phyloP scores from a whole-genome alignment of 2,888 invertebrate species.

The Hemicrepidius hirtus region DNA sequence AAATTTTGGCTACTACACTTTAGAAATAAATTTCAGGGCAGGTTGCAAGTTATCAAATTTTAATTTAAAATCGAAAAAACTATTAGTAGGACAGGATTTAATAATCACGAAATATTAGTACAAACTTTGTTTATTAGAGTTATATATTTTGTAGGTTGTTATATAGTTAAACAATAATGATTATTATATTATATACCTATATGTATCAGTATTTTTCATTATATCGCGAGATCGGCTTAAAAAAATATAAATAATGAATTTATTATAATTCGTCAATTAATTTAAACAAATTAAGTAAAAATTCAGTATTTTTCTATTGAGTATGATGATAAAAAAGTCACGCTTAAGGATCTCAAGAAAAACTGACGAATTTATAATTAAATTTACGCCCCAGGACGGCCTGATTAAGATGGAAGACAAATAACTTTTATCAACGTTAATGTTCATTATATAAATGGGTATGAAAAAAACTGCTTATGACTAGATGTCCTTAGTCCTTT shows the following conservation, averaged over 20 bases:
- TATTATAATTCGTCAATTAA: conserved; percentile 43
- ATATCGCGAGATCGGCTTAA: conserved; percentile 5
- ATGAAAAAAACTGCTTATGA: conserved; percentile 59
- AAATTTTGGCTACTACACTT: no score
- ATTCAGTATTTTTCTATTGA: conserved; percentile 34
- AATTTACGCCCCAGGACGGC: conserved; percentile 28
- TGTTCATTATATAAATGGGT: conserved; percentile 51
- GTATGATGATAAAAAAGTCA: conserved; percentile 14
- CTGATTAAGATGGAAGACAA: conserved; percentile 41
- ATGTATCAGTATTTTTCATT: background rate
- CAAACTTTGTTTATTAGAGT: conserved; percentile 15
- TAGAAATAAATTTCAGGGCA: no score
- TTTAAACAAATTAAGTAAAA: conserved; percentile 33
- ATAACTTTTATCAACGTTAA: conserved; percentile 41
- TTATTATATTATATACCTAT: conserved; percentile 1
- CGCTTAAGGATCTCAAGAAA: conserved; percentile 37
- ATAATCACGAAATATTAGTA: conserved; percentile 12
- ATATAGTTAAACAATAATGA: background rate
- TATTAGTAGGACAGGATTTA: no score
- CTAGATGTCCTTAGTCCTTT: conserved; percentile 57
- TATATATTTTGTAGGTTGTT: conserved; percentile 12
- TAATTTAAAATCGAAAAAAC: no score
- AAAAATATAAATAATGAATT: conserved; percentile 7
- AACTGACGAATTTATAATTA: conserved; percentile 41
- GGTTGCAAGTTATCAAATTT: no score